Conservation (phyloP, 2,888 invertebrate genomes). For the Dolichopus griseipennis region DNA sequence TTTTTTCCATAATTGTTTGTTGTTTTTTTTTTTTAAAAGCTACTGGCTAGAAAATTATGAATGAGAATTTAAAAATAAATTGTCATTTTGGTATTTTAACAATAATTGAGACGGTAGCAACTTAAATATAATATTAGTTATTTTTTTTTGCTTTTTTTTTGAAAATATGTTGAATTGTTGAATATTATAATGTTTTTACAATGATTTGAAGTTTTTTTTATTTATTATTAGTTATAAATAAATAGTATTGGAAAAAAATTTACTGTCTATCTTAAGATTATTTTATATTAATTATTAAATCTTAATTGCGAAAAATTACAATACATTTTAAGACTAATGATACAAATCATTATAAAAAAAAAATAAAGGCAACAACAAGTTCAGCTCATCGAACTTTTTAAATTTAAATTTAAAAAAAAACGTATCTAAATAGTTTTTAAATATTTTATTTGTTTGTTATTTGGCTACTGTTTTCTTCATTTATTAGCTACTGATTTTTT, state of each 20-base stretch:
- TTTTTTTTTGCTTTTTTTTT: too few relatives aligned
- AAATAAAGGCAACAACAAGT: neutral
- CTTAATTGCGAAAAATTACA: constrained; percentile 2
- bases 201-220: too few relatives aligned
- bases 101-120: neutral
- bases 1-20: too few relatives aligned
- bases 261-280: neutral
- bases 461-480: neutral
- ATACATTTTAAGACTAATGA: neutral
- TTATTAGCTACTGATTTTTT: neutral
- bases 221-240: too few relatives aligned
- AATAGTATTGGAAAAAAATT: too few relatives aligned
- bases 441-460: neutral
- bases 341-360: neutral
- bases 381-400: too few relatives aligned
- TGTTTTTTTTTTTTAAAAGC: too few relatives aligned
- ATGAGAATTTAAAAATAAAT: neutral
- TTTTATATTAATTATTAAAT: neutral
- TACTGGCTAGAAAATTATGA: neutral
- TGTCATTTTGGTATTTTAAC: constrained; percentile 6
- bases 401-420: too few relatives aligned
- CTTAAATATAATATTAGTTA: too few relatives aligned
- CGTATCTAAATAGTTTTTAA: too few relatives aligned
- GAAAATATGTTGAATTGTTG: too few relatives aligned
- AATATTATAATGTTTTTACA: too few relatives aligned